Base-by-base conservation (phyloP, 2,113 vertebrate species). In the Laterallus jamaicensis region DNA sequence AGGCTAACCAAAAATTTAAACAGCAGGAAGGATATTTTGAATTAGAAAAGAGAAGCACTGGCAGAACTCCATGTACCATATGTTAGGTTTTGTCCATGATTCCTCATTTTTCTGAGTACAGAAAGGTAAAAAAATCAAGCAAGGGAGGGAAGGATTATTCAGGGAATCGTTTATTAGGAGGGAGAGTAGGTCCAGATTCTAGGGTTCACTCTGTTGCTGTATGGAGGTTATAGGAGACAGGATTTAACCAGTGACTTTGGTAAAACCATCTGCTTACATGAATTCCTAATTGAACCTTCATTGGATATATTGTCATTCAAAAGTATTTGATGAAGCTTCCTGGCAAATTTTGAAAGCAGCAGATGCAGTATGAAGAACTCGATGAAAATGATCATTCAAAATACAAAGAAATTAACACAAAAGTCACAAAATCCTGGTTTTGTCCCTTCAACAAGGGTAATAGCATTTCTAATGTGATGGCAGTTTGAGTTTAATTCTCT, bases 1-100 rank as follows among this genome's bases (percentile, higher is more conserved):
- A 77, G 55, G 42, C 55, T 94, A 63, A 82, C 74, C 87, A 92
- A 87, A 82, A 78, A 93, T 73, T 91, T 85, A 76, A 86, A 73
- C 37, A 91, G 39, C 39, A 89, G 81, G 81, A 95, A 91, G 56
- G 58, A 40, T 76, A 87, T 89, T 94, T 92, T 42, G 54, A 84
- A 80, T 81, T 59, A 88, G 64, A 83, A 78, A 80, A 80, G 26
- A 79, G 47, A 82, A 82, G 20, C 9, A 26, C n/a, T 96, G 92
- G 75, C 92, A 82, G 70, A 80, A 25, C 11, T 90, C 67, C 75
- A 76, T 5, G 6, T 55, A 54, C 63, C 75, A 70, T 95, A 94
- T 90, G 93, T 44, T 69, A 84, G 31, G 28, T 15, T 77, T 28
- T 95, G 74, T 49, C 24, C 37, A 35, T 16, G 31, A 9, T 87